Evolutionary conservation across 1,140 invertebrate genomes (phyloP), one percentile per base, ranked within the genome.

Genomic region (Nilaparvata lugens): DNA sequence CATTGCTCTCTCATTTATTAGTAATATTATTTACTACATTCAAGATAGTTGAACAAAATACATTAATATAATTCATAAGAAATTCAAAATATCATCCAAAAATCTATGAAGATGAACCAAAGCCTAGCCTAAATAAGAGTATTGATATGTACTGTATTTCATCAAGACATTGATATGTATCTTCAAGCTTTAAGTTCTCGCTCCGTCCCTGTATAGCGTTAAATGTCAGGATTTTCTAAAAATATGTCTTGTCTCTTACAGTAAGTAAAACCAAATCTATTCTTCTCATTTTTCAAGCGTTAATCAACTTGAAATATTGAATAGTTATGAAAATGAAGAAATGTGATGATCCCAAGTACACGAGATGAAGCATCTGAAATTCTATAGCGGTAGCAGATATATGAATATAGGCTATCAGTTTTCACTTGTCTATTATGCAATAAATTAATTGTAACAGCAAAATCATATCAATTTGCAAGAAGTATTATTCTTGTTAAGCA

Each of bases 101-200:
- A 48, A 19, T 48, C 21, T 48, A 48, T 48, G 21, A 48, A 48
- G 16, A 48, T 19, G 19, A 19, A 48, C 21, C 21, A 48, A 48
- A 23, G 9, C 45, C 21, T 48, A 19, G 2, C 16, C 45, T 48
- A 48, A 4, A 48, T 19, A 48, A 18, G 45, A 19, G 21, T 48
- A 48, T 48, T 48, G 45, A 48, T 48, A 48, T 48, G 45, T 48
- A 19, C 18, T 48, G 45, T 48, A 19, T 48, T 48, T 48, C 21
- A 7, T 6, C 45, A 48, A 48, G 21, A 19, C 16, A 19, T 19
- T 48, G 21, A 48, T 48, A 48, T 48, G 21, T 48, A 48, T 48
- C 16, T 48, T 19, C 45, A 16, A 48, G 45, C 21, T 19, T 48
- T 19, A 19, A 9, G 13, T 48, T 48, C 16, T 48, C 45, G 21